A percentile compares a stretch with the other conserved stretches of the same genome.
Evolutionary conservation across 1,140 invertebrate species (phyloP).

Genomic region (Notospermus geniculatus): DNA sequence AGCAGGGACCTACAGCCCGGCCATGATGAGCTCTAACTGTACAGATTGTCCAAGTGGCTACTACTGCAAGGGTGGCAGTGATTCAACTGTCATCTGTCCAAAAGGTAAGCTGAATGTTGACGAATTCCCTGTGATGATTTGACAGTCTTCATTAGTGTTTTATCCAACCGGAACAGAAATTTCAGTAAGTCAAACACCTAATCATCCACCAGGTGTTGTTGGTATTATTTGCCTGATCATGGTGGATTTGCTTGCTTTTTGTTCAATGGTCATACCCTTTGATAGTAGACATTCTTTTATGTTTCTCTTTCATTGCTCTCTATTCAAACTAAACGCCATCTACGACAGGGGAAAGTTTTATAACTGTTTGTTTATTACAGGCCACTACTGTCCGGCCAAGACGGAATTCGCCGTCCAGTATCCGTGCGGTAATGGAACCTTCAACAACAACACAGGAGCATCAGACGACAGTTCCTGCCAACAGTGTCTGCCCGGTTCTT

Average conservation of each 20-base stretch:
- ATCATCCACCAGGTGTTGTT: too few relatives aligned
- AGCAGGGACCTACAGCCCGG: constrained; percentile 36
- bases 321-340: too few relatives aligned
- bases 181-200: too few relatives aligned
- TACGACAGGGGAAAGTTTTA: too few relatives aligned
- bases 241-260: too few relatives aligned
- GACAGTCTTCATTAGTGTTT: too few relatives aligned
- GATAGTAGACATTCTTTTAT: neutral
- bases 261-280: constrained; percentile 6
- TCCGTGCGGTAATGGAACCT: constrained; percentile 48
- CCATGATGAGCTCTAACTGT: constrained; percentile 36
- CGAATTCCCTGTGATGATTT: too few relatives aligned
- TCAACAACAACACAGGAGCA: constrained; percentile 37
- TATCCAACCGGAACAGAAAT: too few relatives aligned
- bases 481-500: constrained; percentile 41
- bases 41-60: constrained; percentile 42
- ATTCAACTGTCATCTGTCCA: constrained; percentile 34
- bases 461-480: constrained; percentile 32
- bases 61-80: constrained; percentile 38
- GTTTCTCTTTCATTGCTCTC: neutral
- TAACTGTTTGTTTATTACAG: constrained; percentile 25
- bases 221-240: too few relatives aligned
- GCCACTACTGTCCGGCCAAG: constrained; percentile 40
- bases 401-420: constrained; percentile 47
- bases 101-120: constrained; percentile 32